Conservation (phyloP, 2,888 invertebrate genomes). For the Eurytoma adleriae region DNA sequence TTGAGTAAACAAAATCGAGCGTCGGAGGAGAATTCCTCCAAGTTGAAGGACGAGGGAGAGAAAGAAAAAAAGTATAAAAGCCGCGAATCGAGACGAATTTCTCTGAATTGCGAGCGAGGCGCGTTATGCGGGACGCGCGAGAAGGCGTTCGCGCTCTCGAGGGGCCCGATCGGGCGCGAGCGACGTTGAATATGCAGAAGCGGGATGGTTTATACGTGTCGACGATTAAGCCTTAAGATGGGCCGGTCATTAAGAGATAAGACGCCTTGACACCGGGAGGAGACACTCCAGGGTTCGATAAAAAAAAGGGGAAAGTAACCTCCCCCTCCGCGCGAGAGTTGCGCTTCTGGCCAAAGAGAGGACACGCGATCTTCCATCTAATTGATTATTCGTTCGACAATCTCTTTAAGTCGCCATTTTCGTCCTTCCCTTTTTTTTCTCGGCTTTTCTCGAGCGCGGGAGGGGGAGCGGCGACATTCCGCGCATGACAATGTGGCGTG, state of each 20-base stretch:
- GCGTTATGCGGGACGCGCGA: slow-evolving; percentile 1
- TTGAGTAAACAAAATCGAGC: too few species aligned
- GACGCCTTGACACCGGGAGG: slow-evolving; percentile 69
- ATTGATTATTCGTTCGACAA: slow-evolving; percentile 58
- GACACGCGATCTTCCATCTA: slow-evolving; percentile 57
- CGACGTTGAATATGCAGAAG: slow-evolving; percentile 73
- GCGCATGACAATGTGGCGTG: slow-evolving; percentile 41
- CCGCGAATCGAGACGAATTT: slow-evolving; percentile 27
- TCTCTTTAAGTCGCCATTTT: slow-evolving; percentile 56
- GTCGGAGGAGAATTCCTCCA: background rate
- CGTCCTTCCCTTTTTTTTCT: background rate
- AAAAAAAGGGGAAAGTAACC: background rate
- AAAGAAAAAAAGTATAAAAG: background rate
- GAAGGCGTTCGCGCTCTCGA: slow-evolving; percentile 49
- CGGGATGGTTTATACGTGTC: slow-evolving; percentile 74
- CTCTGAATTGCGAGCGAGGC: slow-evolving; percentile 17
- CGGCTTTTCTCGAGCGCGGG: background rate
- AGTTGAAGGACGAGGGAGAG: background rate
- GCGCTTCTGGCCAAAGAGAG: slow-evolving; percentile 1
- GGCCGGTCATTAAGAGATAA: slow-evolving; percentile 75
- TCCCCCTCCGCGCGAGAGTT: background rate
- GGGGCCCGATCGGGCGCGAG: slow-evolving; percentile 56
- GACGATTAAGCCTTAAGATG: slow-evolving; percentile 74
- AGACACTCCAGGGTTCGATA: slow-evolving; percentile 64
- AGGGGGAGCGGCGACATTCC: slow-evolving; percentile 31